Evolutionary conservation across 2,113 vertebrate species (phyloP).

Genomic region (Corynorhinus townsendii): DNA sequence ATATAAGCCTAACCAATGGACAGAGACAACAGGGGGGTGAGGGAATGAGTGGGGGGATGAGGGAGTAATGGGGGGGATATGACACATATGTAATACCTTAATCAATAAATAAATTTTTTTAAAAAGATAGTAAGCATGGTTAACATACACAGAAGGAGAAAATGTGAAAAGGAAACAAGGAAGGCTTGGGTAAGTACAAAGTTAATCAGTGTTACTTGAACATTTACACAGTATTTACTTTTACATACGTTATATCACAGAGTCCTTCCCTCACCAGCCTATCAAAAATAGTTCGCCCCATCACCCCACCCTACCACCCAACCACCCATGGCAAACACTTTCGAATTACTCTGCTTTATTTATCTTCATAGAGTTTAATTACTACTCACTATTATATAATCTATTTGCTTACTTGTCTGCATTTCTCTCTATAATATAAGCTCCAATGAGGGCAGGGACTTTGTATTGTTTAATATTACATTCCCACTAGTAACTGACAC

Average conservation of each 20-base stretch:
- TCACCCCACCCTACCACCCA: not conserved
- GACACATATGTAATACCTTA: no score
- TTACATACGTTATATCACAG: not conserved
- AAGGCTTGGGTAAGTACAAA: not conserved
- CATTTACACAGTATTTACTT: not conserved
- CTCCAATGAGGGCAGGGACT: not conserved
- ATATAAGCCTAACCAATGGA: no score
- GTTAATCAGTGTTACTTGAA: not conserved
- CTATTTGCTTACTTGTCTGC: not conserved
- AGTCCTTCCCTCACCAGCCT: not conserved
- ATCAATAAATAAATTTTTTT: no score
- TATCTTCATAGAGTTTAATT: not conserved
- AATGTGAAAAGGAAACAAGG: not conserved
- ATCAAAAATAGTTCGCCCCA: not conserved
- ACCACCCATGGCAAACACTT: not conserved
- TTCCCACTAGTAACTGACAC: not conserved
- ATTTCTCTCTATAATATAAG: not conserved
- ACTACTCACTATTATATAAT: not conserved
- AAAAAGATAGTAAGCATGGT: not conserved
- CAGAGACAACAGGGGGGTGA: no score
- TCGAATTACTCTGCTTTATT: not conserved
- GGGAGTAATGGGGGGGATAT: no score
- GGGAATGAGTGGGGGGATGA: no score
- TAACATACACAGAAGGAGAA: not conserved
- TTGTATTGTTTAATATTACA: not conserved